Conservation (phyloP, 2,113 vertebrate species). For the Calyptommatus sinebrachiatus region DNA sequence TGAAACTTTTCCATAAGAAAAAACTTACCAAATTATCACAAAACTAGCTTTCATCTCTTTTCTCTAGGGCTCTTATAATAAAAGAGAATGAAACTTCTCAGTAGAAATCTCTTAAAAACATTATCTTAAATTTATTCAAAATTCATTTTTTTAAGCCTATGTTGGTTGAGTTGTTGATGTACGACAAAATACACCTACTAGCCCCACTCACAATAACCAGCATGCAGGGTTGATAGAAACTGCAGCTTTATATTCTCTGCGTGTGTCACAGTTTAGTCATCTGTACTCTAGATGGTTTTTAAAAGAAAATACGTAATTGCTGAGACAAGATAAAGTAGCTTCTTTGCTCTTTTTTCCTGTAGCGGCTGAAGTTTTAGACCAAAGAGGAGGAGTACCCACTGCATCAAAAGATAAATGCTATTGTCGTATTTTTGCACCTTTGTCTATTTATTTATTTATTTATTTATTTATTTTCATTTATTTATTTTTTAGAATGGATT, state of each 20-base stretch:
- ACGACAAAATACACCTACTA: not conserved
- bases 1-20: not conserved
- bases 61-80: not conserved
- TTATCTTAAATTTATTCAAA: constrained; percentile 1
- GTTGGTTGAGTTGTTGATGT: not conserved
- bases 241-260: too few relatives aligned
- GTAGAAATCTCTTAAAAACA: not conserved
- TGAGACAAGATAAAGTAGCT: not conserved
- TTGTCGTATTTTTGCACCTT: too few relatives aligned
- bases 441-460: too few relatives aligned
- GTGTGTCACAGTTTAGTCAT: too few relatives aligned
- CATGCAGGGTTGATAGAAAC: too few relatives aligned
- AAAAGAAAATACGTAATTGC: not conserved
- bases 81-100: not conserved
- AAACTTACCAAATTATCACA: not conserved
- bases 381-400: not conserved
- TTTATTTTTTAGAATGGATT: too few relatives aligned
- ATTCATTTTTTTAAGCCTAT: not conserved
- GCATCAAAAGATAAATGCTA: not conserved
- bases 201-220: not conserved
- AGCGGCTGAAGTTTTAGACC: not conserved
- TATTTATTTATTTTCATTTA: too few relatives aligned
- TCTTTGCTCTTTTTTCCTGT: not conserved
- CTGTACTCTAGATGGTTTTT: not conserved
- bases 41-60: not conserved